phyloP scores from a whole-genome alignment of 2,888 invertebrate species.

The Drosophila paucipuncta region DNA sequence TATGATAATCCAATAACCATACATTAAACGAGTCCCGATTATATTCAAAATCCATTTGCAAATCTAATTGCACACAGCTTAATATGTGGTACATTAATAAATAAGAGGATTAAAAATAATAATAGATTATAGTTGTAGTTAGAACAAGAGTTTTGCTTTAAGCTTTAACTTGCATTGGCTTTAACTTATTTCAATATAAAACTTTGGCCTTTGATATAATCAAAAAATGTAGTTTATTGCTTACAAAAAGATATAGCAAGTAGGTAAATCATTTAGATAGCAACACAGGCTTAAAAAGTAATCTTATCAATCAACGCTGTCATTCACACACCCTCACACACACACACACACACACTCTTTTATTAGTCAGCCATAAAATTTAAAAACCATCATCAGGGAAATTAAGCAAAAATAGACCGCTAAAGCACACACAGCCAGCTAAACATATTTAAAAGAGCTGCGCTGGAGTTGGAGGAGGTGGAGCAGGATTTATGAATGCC shows the following conservation, averaged over 20 bases:
- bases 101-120: background rate
- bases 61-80: background rate
- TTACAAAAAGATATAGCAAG: background rate
- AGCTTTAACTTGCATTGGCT: background rate
- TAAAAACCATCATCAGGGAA: conserved; percentile 62
- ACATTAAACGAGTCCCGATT: too few relatives aligned
- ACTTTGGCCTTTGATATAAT: background rate
- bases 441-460: conserved; percentile 24
- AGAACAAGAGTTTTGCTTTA: background rate
- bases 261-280: background rate
- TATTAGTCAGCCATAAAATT: conserved; percentile 59
- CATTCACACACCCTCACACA: conserved; percentile 11
- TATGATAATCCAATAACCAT: background rate
- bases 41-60: background rate
- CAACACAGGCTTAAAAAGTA: background rate
- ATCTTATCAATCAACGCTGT: conserved; percentile 52
- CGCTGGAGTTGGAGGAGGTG: background rate
- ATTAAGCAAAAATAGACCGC: conserved; percentile 41
- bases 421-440: conserved; percentile 20
- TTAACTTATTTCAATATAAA: background rate
- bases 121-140: background rate
- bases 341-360: conserved; percentile 10
- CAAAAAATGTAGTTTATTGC: background rate
- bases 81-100: background rate
- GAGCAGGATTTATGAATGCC: background rate